phyloP scores from a whole-genome alignment of 2,797 vertebrate genomes.

The Petrocephalus schoutedeni region DNA sequence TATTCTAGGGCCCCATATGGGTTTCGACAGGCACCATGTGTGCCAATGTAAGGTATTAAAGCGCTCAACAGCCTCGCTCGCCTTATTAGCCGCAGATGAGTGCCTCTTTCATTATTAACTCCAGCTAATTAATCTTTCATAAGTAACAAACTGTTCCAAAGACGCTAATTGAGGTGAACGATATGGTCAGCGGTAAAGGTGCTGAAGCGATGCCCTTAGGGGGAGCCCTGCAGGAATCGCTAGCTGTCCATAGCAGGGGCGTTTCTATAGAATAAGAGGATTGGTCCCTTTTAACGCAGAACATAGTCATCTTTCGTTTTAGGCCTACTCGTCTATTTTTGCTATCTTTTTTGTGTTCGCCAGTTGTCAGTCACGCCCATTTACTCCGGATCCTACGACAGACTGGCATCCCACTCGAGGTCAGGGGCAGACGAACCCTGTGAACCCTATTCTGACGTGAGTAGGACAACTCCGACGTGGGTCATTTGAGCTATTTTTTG shows the following conservation, averaged over 20 bases:
- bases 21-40: background rate
- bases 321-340: background rate
- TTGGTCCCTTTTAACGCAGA: background rate
- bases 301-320: background rate
- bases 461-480: background rate
- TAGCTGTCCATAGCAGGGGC: background rate
- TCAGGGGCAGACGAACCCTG: background rate
- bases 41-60: background rate
- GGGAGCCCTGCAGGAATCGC: background rate
- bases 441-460: background rate
- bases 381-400: background rate
- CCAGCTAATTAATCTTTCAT: slow-evolving; percentile 45
- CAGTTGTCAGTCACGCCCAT: background rate
- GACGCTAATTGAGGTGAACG: slow-evolving; percentile 28
- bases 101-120: slow-evolving; percentile 46
- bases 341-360: background rate
- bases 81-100: slow-evolving; percentile 31
- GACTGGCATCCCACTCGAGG: background rate
- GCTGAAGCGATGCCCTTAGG: background rate
- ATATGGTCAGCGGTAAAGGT: slow-evolving; percentile 23
- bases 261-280: background rate
- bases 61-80: slow-evolving; percentile 30
- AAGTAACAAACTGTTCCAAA: slow-evolving; percentile 33
- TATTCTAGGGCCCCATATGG: background rate
- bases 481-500: too few species aligned